Base-by-base conservation (phyloP, 2,797 vertebrate species). In the Masticophis lateralis region DNA sequence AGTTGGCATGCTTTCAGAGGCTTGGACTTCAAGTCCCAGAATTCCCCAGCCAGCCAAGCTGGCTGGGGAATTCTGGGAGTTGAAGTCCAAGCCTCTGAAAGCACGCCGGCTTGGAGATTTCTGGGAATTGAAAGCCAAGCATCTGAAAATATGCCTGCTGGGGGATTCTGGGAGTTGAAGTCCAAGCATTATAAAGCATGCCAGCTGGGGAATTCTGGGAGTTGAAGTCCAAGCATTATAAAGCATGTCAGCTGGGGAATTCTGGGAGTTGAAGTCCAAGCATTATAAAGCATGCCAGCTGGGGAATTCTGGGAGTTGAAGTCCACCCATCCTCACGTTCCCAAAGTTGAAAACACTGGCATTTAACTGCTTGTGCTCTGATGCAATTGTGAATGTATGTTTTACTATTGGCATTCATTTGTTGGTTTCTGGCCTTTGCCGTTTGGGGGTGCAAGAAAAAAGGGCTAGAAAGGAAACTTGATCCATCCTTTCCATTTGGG, bases 161-260 rank as follows among this genome's bases (percentile, higher is more conserved):
- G 60, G 22, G 59, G 2, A 60, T 60, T 60, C 20, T 25, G 59
- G 59, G 2, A 60, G 20, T 7, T 22, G 7, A 9, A 60, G 2
- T 2, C 0, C 59, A 25, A 25, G 7, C 59, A 25, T 9, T 2
- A 1, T 4, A 25, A 25, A 60, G 0, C 8, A 60, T 25, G 0
- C 6, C 0, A 1, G 7, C 59, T 60, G 22, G 0, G 25, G 60
- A 10, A 63, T 63, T 63, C 27, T 27, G 27, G 61, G 27, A 63
- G 0, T 28, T 63, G 22, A 10, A 61, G 1, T 2, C 9, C 7
- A 9, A 25, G 59, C 20, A 8, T 60, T 2, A 0, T 5, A 61
- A 61, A 27, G 0, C 8, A 61, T 10, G 22, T 22, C 27, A 20
- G 5, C 32, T 22, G 32, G 32, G n/a, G 37, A 2, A 79, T 79